Evolutionary conservation across 2,888 invertebrate genomes (phyloP).

Genomic region (Mimachlamys varia): DNA sequence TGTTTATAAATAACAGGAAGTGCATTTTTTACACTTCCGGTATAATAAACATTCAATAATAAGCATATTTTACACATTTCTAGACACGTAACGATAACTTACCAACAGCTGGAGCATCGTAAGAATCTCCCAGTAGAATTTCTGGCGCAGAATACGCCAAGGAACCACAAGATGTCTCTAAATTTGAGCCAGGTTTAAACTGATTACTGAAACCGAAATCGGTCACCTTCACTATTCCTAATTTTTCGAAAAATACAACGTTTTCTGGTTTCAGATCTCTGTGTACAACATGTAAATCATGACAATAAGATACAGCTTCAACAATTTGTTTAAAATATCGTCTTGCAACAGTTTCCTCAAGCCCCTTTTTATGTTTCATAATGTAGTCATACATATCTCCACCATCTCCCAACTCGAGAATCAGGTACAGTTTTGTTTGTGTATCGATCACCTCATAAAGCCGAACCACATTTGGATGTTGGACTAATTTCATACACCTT

Average conservation of each 20-base stretch:
- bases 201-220: slow-evolving; percentile 98
- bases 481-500: slow-evolving; percentile 99
- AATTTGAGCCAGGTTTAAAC: slow-evolving; percentile 94
- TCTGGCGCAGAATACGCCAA: slow-evolving; percentile 99
- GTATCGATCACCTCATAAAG: slow-evolving; percentile 99
- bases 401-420: slow-evolving; percentile 98
- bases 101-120: slow-evolving; percentile 99
- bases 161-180: slow-evolving; percentile 99
- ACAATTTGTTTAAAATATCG: slow-evolving; percentile 98
- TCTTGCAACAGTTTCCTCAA: slow-evolving; percentile 84
- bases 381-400: slow-evolving; percentile 99
- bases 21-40: slow-evolving; percentile 20
- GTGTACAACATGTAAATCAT: slow-evolving; percentile 93
- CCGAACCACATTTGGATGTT: slow-evolving; percentile 99
- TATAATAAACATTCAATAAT: slow-evolving; percentile 25
- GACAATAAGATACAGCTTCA: slow-evolving; percentile 98
- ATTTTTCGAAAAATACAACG: slow-evolving; percentile 98
- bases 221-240: slow-evolving; percentile 98
- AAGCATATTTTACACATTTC: slow-evolving; percentile 25
- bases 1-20: slow-evolving; percentile 21
- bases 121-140: slow-evolving; percentile 98
- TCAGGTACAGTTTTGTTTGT: slow-evolving; percentile 93
- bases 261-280: slow-evolving; percentile 99
- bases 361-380: slow-evolving; percentile 94
- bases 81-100: slow-evolving; percentile 76